Evolutionary conservation across 2,888 invertebrate species (phyloP).

Genomic region (Ischnus inquisitorius): DNA sequence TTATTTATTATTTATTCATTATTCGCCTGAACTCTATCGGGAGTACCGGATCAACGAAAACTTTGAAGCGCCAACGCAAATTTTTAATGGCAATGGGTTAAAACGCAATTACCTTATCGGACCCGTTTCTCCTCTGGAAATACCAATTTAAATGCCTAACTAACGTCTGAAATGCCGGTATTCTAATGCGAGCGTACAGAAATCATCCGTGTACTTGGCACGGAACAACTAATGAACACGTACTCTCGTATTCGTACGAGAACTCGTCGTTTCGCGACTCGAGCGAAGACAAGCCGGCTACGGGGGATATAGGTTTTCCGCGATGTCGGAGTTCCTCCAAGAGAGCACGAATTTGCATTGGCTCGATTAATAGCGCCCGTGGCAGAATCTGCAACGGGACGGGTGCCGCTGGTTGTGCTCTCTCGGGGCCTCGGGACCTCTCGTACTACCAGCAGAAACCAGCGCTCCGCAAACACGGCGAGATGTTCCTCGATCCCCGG

Average conservation of each 20-base stretch:
- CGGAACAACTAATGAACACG: constrained; percentile 3
- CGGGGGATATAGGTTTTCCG: constrained; percentile 24
- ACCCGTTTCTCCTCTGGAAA: neutral
- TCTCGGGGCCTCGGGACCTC: neutral
- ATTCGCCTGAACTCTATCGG: too few relatives aligned
- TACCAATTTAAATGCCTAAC: neutral
- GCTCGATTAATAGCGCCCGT: constrained; percentile 57
- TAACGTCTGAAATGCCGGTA: neutral
- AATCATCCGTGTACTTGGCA: constrained; percentile 15
- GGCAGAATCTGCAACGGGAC: constrained; percentile 36
- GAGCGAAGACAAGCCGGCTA: constrained; percentile 45
- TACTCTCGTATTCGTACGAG: constrained; percentile 29
- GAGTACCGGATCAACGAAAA: too few relatives aligned
- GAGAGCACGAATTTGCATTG: constrained; percentile 46
- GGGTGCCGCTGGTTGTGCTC: neutral
- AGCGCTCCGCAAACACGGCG: constrained; percentile 44
- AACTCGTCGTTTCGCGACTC: constrained; percentile 41
- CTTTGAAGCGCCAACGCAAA: too few relatives aligned
- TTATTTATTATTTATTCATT: too few relatives aligned
- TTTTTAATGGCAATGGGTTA: too few relatives aligned
- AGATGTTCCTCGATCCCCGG: constrained; percentile 20
- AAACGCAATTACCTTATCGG: neutral
- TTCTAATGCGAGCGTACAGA: constrained; percentile 19
- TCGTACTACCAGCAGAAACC: constrained; percentile 38
- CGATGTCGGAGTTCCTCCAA: constrained; percentile 16